phyloP scores from a whole-genome alignment of 2,888 invertebrate genomes.

The Lithophane semibrunnea region DNA sequence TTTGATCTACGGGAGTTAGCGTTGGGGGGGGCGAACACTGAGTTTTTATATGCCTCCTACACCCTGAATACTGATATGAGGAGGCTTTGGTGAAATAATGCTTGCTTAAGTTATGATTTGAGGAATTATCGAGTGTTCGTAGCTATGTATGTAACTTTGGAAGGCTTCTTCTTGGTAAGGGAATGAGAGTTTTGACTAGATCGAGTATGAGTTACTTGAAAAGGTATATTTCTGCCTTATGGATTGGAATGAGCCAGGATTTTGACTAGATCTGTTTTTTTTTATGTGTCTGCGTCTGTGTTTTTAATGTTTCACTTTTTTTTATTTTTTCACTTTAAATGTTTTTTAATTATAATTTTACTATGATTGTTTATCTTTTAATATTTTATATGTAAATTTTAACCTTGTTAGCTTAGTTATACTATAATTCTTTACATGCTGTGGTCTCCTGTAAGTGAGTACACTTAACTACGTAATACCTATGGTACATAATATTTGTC shows the following conservation, averaged over 20 bases:
- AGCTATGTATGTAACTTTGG: slow-evolving; percentile 17
- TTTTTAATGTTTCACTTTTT: no score
- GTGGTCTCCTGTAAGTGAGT: no score
- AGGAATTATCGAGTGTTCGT: slow-evolving; percentile 42
- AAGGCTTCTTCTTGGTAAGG: slow-evolving; percentile 3
- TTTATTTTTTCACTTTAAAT: no score
- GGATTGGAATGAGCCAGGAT: not conserved
- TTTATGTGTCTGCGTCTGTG: not conserved
- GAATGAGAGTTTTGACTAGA: not conserved
- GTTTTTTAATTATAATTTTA: no score
- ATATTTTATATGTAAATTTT: no score
- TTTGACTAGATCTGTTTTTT: not conserved
- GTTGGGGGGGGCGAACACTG: slow-evolving; percentile 69
- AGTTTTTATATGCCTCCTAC: slow-evolving; percentile 77
- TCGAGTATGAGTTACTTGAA: slow-evolving; percentile 3
- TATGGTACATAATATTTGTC: no score
- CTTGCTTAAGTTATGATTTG: slow-evolving; percentile 56
- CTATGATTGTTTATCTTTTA: no score
- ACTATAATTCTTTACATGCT: no score
- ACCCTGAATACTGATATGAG: slow-evolving; percentile 76
- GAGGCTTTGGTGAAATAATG: slow-evolving; percentile 44
- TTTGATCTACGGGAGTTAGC: slow-evolving; percentile 81
- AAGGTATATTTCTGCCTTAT: slow-evolving; percentile 1
- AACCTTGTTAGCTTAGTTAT: no score
- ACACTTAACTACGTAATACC: no score